phyloP scores from a whole-genome alignment of 2,888 invertebrate species.

The Clostera curtula region DNA sequence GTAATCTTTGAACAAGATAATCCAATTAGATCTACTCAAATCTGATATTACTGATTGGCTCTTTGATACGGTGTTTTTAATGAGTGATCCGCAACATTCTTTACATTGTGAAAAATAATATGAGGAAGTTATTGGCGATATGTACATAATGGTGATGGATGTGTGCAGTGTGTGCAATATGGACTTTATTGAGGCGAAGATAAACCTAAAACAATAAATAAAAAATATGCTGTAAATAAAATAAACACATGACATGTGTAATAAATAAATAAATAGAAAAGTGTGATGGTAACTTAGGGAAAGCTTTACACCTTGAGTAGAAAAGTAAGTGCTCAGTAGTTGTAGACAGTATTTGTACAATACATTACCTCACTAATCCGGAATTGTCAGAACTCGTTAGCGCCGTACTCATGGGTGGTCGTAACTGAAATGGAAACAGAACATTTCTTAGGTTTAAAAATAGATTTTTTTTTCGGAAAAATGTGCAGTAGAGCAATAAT shows the following conservation, averaged over 20 bases:
- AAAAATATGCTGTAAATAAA: constrained; percentile 18
- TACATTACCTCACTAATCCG: constrained; percentile 70
- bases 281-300: too few species aligned
- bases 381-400: constrained; percentile 72
- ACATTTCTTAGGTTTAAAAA: neutral
- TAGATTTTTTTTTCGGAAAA: too few species aligned
- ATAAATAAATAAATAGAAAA: constrained; percentile 11
- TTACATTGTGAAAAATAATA: constrained; percentile 41
- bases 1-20: constrained; percentile 52
- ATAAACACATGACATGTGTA: constrained; percentile 12
- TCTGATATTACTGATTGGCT: constrained; percentile 33
- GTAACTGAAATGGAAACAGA: constrained; percentile 51
- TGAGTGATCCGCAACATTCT: constrained; percentile 32
- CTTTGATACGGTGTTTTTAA: constrained; percentile 34
- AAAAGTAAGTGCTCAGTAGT: constrained; percentile 19
- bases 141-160: constrained; percentile 43
- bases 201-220: constrained; percentile 71
- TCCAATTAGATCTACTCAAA: constrained; percentile 47
- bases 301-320: too few species aligned
- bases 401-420: constrained; percentile 65
- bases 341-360: constrained; percentile 12
- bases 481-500: too few species aligned
- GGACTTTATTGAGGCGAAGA: constrained; percentile 58
- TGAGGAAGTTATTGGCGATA: constrained; percentile 37
- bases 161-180: constrained; percentile 44